Percentiles rank a stretch among this genome's conserved stretches.
Evolutionary conservation across 2,888 invertebrate species (phyloP).

Genomic region (Cephus nigrinus): DNA sequence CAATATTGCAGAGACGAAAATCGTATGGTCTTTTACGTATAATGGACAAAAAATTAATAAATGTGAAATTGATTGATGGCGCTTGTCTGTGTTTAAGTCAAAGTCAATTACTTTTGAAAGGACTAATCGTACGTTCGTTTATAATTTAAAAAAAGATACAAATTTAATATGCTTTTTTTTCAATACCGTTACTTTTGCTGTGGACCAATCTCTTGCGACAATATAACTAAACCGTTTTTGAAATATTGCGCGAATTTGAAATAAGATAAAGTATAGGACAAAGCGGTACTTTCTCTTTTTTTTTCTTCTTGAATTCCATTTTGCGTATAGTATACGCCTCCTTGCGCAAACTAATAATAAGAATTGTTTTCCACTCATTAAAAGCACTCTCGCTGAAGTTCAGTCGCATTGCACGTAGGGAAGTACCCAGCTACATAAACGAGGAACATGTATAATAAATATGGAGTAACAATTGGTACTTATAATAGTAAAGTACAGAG

Average conservation of each 20-base stretch:
- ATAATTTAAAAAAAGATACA: background rate
- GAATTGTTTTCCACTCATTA: background rate
- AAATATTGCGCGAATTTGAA: background rate
- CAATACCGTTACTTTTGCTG: background rate
- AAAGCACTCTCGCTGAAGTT: slow-evolving; percentile 15
- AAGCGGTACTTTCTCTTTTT: background rate
- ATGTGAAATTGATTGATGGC: slow-evolving; percentile 23
- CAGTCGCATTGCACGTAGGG: slow-evolving; percentile 43
- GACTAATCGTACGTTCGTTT: background rate
- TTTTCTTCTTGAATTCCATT: background rate
- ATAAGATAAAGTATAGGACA: background rate
- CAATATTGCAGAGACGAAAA: background rate
- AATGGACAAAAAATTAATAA: slow-evolving; percentile 28
- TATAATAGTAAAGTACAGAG: slow-evolving; percentile 48
- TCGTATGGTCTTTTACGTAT: background rate
- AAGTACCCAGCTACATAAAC: slow-evolving; percentile 51
- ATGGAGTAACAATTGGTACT: slow-evolving; percentile 39
- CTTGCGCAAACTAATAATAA: background rate
- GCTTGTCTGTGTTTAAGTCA: background rate
- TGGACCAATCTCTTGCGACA: background rate
- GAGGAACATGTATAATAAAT: slow-evolving; percentile 61
- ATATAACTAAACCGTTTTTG: background rate
- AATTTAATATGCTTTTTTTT: background rate
- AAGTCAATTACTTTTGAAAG: background rate
- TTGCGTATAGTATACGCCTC: background rate